Percentiles rank a stretch among this genome's conserved stretches.
Conservation (phyloP, 2,888 invertebrate genomes). For the Epirrhoe alternata region DNA sequence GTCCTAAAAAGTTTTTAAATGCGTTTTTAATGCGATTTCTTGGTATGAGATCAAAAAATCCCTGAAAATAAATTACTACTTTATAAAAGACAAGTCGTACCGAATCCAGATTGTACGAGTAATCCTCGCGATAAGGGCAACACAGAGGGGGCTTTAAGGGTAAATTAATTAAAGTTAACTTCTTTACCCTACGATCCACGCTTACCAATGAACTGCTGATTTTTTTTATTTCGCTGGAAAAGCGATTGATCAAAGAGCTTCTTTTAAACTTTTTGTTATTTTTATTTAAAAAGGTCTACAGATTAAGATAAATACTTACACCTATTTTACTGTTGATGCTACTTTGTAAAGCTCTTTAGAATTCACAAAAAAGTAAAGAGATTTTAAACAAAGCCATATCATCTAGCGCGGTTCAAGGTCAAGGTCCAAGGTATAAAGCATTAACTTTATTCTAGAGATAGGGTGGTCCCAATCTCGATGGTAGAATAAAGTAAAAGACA, state of each 20-base stretch:
- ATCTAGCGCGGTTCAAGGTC: too few species aligned
- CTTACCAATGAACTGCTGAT: slow-evolving; percentile 15
- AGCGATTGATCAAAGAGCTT: not conserved
- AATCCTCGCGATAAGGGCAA: slow-evolving; percentile 10
- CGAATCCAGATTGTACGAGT: slow-evolving; percentile 11
- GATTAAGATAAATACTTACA: not conserved
- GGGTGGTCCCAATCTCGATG: too few species aligned
- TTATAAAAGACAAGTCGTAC: not conserved
- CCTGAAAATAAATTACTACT: not conserved
- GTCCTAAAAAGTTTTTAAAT: not conserved
- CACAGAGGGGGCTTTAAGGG: slow-evolving; percentile 6
- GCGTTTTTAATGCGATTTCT: not conserved
- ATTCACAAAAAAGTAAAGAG: too few species aligned
- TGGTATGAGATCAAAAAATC: not conserved
- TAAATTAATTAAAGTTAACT: slow-evolving; percentile 20
- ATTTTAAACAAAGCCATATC: too few species aligned
- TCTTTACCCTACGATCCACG: slow-evolving; percentile 9
- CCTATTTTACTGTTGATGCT: too few species aligned
- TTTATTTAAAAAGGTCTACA: not conserved
- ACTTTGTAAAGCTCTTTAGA: not conserved
- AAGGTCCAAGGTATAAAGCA: too few species aligned
- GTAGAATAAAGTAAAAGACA: too few species aligned
- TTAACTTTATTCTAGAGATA: too few species aligned
- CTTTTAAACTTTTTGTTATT: not conserved
- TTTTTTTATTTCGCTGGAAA: not conserved